phyloP scores from a whole-genome alignment of 2,888 invertebrate genomes.

The Eristalis tenax region DNA sequence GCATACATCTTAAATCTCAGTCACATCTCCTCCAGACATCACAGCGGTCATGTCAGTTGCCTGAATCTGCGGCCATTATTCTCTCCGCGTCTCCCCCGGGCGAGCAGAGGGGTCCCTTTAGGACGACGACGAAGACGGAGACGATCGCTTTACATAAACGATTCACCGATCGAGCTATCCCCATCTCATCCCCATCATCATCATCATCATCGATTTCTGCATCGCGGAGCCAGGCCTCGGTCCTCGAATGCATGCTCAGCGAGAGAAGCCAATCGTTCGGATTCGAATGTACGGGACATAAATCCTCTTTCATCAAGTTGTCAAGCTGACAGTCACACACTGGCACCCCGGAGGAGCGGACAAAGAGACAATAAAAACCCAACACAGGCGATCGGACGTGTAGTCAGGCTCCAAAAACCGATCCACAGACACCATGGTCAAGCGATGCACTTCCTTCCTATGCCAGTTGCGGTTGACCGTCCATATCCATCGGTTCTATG shows the following conservation, averaged over 20 bases:
- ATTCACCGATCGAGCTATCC: slow-evolving; percentile 60
- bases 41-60: slow-evolving; percentile 73
- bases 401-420: slow-evolving; percentile 47
- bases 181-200: slow-evolving; percentile 43
- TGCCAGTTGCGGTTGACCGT: slow-evolving; percentile 35
- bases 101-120: slow-evolving; percentile 44
- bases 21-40: slow-evolving; percentile 72
- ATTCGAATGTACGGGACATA: slow-evolving; percentile 72
- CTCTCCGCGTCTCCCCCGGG: slow-evolving; percentile 28
- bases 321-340: slow-evolving; percentile 72
- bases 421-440: slow-evolving; percentile 56
- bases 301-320: slow-evolving; percentile 75
- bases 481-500: slow-evolving; percentile 51
- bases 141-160: slow-evolving; percentile 69
- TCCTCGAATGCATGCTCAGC: slow-evolving; percentile 42
- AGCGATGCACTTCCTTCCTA: slow-evolving; percentile 42
- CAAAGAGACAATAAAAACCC: slow-evolving; percentile 46
- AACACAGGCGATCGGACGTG: slow-evolving; percentile 10
- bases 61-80: slow-evolving; percentile 64
- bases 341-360: slow-evolving; percentile 25
- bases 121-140: slow-evolving; percentile 25
- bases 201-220: slow-evolving; percentile 45
- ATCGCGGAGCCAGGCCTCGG: slow-evolving; percentile 18
- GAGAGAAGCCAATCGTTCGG: slow-evolving; percentile 69
- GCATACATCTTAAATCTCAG: slow-evolving; percentile 75